Conservation (phyloP, 2,797 vertebrate species). For the Poliocrania exsul region DNA sequence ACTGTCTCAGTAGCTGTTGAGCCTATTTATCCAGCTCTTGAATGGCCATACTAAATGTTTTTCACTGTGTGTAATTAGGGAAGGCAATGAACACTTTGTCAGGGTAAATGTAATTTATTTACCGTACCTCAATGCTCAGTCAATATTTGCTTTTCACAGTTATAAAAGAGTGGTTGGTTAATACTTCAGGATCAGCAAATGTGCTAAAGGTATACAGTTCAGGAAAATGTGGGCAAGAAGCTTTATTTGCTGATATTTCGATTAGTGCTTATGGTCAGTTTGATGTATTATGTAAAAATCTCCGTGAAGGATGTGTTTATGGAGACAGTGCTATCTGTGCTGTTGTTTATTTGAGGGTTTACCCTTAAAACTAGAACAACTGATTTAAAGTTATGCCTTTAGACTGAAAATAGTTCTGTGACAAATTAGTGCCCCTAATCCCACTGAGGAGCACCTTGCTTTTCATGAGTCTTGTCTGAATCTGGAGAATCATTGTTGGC, state of each 20-base stretch:
- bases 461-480: neutral
- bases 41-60: constrained; percentile 46
- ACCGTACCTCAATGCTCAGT: constrained; percentile 24
- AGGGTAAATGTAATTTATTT: constrained; percentile 64
- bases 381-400: neutral
- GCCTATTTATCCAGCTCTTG: constrained; percentile 47
- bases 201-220: neutral
- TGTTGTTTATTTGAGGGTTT: neutral
- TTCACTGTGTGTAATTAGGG: constrained; percentile 45
- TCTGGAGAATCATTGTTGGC: neutral
- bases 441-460: neutral
- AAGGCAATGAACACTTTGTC: constrained; percentile 51
- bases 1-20: constrained; percentile 8
- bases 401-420: neutral
- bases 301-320: neutral
- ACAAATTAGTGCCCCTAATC: neutral
- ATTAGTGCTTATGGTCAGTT: neutral
- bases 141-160: constrained; percentile 66
- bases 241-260: neutral
- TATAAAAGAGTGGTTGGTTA: constrained; percentile 26
- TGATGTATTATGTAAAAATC: neutral
- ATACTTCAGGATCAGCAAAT: constrained; percentile 2
- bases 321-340: neutral
- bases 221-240: neutral
- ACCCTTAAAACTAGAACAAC: neutral